phyloP scores from a whole-genome alignment of 2,888 invertebrate species.

The Cantharis rufa region DNA sequence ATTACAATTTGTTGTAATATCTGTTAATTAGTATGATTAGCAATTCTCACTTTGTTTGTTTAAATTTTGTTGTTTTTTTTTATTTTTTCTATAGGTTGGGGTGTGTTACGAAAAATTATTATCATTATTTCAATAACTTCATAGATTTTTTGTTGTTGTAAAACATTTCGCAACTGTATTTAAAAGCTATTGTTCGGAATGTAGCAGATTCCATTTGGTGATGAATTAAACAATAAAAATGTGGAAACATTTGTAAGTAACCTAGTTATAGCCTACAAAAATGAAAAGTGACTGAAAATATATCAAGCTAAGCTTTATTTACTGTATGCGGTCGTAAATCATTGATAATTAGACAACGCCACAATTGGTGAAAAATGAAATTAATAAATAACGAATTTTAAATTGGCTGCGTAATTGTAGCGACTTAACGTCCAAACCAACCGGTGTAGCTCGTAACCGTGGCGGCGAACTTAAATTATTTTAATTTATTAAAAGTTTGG shows the following conservation, averaged over 20 bases:
- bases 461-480: background rate
- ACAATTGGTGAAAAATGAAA: background rate
- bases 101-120: too few species aligned
- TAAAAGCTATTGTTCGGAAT: background rate
- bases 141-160: too few species aligned
- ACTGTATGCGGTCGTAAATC: background rate
- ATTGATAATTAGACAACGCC: background rate
- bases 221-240: background rate
- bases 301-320: slow-evolving; percentile 1
- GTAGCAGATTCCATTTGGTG: background rate
- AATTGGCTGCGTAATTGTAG: background rate
- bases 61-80: too few species aligned
- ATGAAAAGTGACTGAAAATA: slow-evolving; percentile 2
- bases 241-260: background rate
- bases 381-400: background rate
- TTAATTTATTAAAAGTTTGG: background rate
- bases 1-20: too few species aligned
- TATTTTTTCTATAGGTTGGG: too few species aligned
- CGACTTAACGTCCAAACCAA: background rate
- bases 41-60: too few species aligned
- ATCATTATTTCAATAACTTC: too few species aligned
- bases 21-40: too few species aligned
- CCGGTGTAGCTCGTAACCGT: background rate
- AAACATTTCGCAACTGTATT: too few species aligned
- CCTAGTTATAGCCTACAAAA: background rate